A percentile compares a stretch with the other conserved stretches of the same genome.
These are phyloP conservation scores for Microcebus ravelobensis DNA, from an alignment of 2,113 vertebrate species.

Conservation along the genomic window DNA sequence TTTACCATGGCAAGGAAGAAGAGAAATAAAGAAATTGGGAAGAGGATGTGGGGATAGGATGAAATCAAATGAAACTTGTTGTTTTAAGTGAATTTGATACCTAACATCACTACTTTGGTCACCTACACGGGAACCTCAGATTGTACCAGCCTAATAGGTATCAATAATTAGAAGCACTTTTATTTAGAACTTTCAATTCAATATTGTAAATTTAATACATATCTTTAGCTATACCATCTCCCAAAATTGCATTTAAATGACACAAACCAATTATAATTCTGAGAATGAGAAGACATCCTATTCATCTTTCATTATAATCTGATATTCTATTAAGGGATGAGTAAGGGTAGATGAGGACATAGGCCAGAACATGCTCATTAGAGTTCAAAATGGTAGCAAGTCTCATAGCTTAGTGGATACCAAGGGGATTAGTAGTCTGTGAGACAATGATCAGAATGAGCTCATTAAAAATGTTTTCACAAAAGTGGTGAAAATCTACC, in stretches of 20 bases:
- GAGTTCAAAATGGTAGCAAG: neutral
- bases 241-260: neutral
- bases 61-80: neutral
- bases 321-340: neutral
- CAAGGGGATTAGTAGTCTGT: neutral
- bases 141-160: neutral
- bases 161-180: neutral
- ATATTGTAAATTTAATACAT: neutral
- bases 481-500: neutral
- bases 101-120: neutral
- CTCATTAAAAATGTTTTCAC: neutral
- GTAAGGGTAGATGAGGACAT: neutral
- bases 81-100: neutral
- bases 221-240: neutral
- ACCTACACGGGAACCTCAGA: neutral
- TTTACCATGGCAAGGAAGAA: neutral
- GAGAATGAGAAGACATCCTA: neutral
- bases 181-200: neutral
- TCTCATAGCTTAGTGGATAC: neutral
- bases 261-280: neutral
- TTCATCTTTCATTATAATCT: neutral
- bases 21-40: neutral
- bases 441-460: neutral
- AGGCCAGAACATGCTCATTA: neutral
- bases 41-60: neutral